phyloP scores from a whole-genome alignment of 2,888 invertebrate species.

The Mimumesa dahlbomi region DNA sequence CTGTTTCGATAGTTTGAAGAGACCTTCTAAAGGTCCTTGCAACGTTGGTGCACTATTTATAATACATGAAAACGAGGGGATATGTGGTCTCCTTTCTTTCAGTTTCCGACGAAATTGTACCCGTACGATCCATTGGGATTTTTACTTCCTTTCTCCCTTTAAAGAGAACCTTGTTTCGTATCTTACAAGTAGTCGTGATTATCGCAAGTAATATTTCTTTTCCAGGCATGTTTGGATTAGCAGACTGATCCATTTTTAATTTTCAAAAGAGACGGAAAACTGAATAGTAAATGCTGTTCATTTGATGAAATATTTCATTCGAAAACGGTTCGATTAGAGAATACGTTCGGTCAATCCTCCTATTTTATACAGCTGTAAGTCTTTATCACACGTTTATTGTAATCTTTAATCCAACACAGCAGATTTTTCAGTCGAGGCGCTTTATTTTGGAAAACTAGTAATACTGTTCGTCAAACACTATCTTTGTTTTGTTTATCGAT shows the following conservation, averaged over 20 bases:
- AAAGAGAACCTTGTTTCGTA: conserved; percentile 41
- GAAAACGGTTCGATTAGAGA: conserved; percentile 30
- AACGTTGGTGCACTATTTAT: conserved; percentile 56
- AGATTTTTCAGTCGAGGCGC: neutral
- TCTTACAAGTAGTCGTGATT: conserved; percentile 59
- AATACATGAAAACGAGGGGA: conserved; percentile 67
- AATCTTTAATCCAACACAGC: neutral
- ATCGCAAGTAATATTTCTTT: conserved; percentile 50
- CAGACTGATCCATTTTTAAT: neutral
- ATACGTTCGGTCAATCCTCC: conserved; percentile 32
- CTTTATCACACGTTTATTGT: neutral
- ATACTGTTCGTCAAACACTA: neutral
- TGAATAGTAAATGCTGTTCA: conserved; percentile 18
- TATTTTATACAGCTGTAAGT: conserved; percentile 24
- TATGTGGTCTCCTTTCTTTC: conserved; percentile 66
- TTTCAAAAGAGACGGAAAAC: conserved; percentile 27
- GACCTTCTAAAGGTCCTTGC: conserved; percentile 54
- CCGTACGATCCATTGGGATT: conserved; percentile 49
- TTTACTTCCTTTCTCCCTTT: conserved; percentile 25
- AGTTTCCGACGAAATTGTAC: conserved; percentile 49
- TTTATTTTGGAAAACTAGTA: no score
- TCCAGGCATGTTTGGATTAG: conserved; percentile 20
- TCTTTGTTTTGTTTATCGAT: no score
- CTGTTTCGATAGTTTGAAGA: conserved; percentile 31
- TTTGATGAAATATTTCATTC: conserved; percentile 9